phyloP scores from a whole-genome alignment of 2,797 vertebrate genomes.

The Leptodactylus fallax region DNA sequence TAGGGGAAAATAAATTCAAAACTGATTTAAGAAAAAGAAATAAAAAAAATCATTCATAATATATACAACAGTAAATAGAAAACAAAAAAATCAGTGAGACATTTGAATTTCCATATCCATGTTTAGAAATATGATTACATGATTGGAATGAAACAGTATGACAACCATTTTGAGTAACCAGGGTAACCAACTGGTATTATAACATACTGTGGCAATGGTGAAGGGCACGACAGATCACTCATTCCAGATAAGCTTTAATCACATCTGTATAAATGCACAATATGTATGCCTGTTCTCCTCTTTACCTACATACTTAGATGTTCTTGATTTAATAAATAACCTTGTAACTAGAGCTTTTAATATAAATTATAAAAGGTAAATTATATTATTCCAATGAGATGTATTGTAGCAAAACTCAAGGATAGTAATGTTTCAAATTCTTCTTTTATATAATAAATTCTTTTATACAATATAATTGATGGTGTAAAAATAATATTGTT shows the following conservation, averaged over 20 bases:
- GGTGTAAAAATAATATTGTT: neutral
- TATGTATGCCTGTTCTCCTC: neutral
- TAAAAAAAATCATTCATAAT: neutral
- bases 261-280: neutral
- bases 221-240: conserved; percentile 8
- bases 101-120: neutral
- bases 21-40: too few species aligned
- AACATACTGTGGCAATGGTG: neutral
- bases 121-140: neutral
- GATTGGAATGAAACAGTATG: neutral
- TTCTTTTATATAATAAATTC: neutral
- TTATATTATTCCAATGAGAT: neutral
- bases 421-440: neutral
- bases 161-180: conserved; percentile 41
- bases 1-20: neutral
- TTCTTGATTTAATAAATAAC: neutral
- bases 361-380: neutral
- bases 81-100: neutral
- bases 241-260: neutral
- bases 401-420: neutral
- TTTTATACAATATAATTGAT: neutral
- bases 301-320: neutral
- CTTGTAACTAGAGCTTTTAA: neutral
- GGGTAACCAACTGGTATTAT: conserved; percentile 40
- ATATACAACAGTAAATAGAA: neutral